Percentiles rank a stretch among this genome's conserved stretches.
phyloP scores from a whole-genome alignment of 2,888 invertebrate genomes.

The Drosophila anomelani region DNA sequence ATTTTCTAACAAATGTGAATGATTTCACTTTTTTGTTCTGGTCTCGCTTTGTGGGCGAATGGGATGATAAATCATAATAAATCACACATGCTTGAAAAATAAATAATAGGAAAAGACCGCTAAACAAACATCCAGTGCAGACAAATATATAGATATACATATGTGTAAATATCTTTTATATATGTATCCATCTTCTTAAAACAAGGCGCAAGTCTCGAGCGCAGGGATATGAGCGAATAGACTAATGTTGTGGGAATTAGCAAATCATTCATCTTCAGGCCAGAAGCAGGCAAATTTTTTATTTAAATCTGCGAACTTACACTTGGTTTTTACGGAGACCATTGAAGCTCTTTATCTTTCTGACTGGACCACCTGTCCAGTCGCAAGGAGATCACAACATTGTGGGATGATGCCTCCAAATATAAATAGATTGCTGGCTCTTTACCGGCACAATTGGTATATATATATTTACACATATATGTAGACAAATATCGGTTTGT shows the following conservation, averaged over 20 bases:
- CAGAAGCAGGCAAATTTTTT: slow-evolving; percentile 18
- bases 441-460: slow-evolving; percentile 31
- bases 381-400: slow-evolving; percentile 12
- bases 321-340: slow-evolving; percentile 1
- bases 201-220: slow-evolving; percentile 24
- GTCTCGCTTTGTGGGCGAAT: slow-evolving; percentile 49
- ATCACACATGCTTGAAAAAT: slow-evolving; percentile 55
- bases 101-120: slow-evolving; percentile 46
- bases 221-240: slow-evolving; percentile 24
- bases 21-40: slow-evolving; percentile 25
- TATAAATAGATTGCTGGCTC: slow-evolving; percentile 43
- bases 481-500: slow-evolving; percentile 55
- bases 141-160: neutral
- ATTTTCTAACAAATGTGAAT: slow-evolving; percentile 18
- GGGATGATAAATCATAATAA: slow-evolving; percentile 69
- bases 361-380: slow-evolving; percentile 46
- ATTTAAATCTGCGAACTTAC: slow-evolving; percentile 13
- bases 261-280: slow-evolving; percentile 64
- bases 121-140: slow-evolving; percentile 40
- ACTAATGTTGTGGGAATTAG: slow-evolving; percentile 60
- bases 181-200: slow-evolving; percentile 22
- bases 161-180: slow-evolving; percentile 30
- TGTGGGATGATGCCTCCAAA: slow-evolving; percentile 19
- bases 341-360: slow-evolving; percentile 2
- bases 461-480: slow-evolving; percentile 18